phyloP scores from a whole-genome alignment of 2,888 invertebrate species.

The Lutraria lutraria region DNA sequence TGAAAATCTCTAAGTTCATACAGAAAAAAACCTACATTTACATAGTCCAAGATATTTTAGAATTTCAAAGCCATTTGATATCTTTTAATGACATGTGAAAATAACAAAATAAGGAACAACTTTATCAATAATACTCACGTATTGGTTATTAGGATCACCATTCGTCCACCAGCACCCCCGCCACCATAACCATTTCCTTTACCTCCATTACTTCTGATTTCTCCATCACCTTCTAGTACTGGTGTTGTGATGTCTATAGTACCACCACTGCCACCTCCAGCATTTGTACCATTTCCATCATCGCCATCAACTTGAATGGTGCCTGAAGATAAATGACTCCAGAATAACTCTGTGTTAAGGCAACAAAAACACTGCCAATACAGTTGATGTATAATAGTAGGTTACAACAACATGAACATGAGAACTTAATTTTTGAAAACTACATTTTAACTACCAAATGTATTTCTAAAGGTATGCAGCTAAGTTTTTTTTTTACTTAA shows the following conservation, averaged over 20 bases:
- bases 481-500: too few species aligned
- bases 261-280: constrained; percentile 79
- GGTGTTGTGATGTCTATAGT: constrained; percentile 67
- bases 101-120: neutral
- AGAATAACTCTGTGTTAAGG: neutral
- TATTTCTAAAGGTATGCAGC: too few species aligned
- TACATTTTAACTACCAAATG: too few species aligned
- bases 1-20: too few species aligned
- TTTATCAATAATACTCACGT: constrained; percentile 54
- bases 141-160: constrained; percentile 59
- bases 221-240: constrained; percentile 70
- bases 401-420: too few species aligned
- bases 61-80: neutral
- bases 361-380: too few species aligned
- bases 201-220: constrained; percentile 73
- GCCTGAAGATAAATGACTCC: constrained; percentile 62
- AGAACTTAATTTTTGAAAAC: too few species aligned
- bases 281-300: constrained; percentile 64
- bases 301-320: constrained; percentile 73
- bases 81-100: neutral
- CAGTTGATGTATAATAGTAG: too few species aligned
- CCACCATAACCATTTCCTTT: constrained; percentile 70
- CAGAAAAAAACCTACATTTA: too few species aligned
- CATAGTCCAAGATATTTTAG: too few species aligned
- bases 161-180: constrained; percentile 79